Conservation (phyloP, 2,797 vertebrate species). For the Aratinga solstitialis region DNA sequence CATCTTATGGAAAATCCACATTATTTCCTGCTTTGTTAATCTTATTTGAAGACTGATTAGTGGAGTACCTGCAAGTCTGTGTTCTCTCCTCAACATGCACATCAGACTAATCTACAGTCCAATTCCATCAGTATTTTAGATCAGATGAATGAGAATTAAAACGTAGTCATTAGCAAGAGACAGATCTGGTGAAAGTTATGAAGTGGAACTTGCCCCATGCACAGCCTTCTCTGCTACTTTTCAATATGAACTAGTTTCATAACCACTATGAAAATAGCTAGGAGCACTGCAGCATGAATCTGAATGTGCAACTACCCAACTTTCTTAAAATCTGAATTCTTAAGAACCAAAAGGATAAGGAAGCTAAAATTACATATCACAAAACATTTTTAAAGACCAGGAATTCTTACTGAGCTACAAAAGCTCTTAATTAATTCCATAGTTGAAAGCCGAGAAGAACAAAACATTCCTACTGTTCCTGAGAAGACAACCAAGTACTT, state of each 20-base stretch:
- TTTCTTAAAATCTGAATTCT: background rate
- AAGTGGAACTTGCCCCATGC: background rate
- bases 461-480: background rate
- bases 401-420: background rate
- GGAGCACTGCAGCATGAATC: rapidly evolving
- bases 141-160: background rate
- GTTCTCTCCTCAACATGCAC: background rate
- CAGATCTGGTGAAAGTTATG: rapidly evolving
- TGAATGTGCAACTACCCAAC: background rate
- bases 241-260: background rate
- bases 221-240: background rate
- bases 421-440: background rate
- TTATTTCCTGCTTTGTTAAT: background rate
- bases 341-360: background rate
- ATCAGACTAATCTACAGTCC: background rate
- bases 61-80: background rate
- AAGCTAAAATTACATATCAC: rapidly evolving
- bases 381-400: rapidly evolving
- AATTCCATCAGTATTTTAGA: background rate
- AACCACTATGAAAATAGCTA: background rate
- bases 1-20: rapidly evolving
- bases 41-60: background rate
- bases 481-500: background rate
- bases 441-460: background rate
- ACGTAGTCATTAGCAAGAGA: rapidly evolving